Base-by-base conservation (phyloP, 2,888 invertebrate species). In the Nymphalis urticae region DNA sequence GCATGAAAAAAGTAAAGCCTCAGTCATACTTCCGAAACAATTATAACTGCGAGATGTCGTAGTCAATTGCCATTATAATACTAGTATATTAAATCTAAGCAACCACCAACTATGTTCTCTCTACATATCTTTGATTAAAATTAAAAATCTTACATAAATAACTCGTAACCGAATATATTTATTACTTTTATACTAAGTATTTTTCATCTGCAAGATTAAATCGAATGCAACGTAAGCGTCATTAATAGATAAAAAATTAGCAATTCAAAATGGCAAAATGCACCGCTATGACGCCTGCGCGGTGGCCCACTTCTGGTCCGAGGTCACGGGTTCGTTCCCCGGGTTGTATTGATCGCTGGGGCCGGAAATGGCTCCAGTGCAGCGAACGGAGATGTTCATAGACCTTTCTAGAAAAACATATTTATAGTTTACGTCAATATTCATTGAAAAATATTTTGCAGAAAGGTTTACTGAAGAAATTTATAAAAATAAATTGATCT, bases 311-410 rank as follows among this genome's bases (percentile, higher is more conserved):
- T 90, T 92, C 73, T 67, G 75, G 75, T 76, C 79, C 87, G 89
- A 91, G 92, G 92, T 90, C 92, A 86, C 85, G 86, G 86, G 92
- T 91, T 92, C 92, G 87, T 92, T 92, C 90, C 91, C 90, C 92
- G 91, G 86, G 82, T 80, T 75, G 86, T 91, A 92, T 92, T 90
- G 91, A 92, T 92, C 92, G 90, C 87, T 85, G 85, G 85, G 88
- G 88, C 87, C 88, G 90, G 90, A 92, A 90, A 85, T 85, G 77
- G 81, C 79, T 56, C 54, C 85, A 82, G 81, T 92, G 92, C 92
- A 91, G 80, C 81, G 85, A 85, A 85, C 80, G 75, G 83, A 76
- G 77, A 83, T 78, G 85, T 72, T 73, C 85, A 83, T 85, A 85
- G 76, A 76, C 85, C 82, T 84, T 75, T 82, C 79, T 78, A 66